A percentile compares a stretch with the other conserved stretches of the same genome.
These are phyloP conservation scores for Saccostrea echinata DNA, from an alignment of 1,140 invertebrate species.

Conservation along the genomic window DNA sequence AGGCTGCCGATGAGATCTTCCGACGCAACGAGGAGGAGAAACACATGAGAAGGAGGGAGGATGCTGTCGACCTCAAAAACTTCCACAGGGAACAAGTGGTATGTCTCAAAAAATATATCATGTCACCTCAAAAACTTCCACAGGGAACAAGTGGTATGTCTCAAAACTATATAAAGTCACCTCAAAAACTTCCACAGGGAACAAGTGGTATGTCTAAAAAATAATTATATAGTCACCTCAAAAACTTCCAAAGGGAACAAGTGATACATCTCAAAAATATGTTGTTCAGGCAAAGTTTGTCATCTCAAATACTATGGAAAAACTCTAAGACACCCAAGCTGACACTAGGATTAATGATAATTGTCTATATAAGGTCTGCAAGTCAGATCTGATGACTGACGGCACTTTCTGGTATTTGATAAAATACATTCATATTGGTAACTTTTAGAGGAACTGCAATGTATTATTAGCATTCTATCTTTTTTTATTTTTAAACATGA, in stretches of 20 bases:
- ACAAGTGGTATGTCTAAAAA: constrained; percentile 70
- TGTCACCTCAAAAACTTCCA: constrained; percentile 69
- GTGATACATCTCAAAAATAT: too few relatives aligned
- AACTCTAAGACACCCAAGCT: too few relatives aligned
- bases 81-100: constrained; percentile 74
- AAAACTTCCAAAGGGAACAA: constrained; percentile 71
- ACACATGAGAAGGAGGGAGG: constrained; percentile 63
- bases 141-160: constrained; percentile 71
- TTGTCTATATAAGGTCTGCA: too few relatives aligned
- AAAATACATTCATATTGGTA: too few relatives aligned
- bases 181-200: constrained; percentile 69
- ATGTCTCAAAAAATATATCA: constrained; percentile 52
- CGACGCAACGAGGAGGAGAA: constrained; percentile 77
- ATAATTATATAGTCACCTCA: constrained; percentile 53
- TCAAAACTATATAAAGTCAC: constrained; percentile 28
- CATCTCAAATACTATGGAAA: too few relatives aligned
- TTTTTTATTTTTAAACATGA: too few relatives aligned
- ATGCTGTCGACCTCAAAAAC: constrained; percentile 62
- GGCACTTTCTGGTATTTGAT: too few relatives aligned
- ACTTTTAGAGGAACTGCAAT: too few relatives aligned
- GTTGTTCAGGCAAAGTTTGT: too few relatives aligned
- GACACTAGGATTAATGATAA: too few relatives aligned
- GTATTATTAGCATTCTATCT: too few relatives aligned
- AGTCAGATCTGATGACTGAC: too few relatives aligned
- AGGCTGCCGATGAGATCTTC: constrained; percentile 77